A percentile compares a stretch with the other conserved stretches of the same genome.
These are phyloP conservation scores for Bombus cullumanus DNA, from an alignment of 1,140 invertebrate genomes.

Conservation along the genomic window DNA sequence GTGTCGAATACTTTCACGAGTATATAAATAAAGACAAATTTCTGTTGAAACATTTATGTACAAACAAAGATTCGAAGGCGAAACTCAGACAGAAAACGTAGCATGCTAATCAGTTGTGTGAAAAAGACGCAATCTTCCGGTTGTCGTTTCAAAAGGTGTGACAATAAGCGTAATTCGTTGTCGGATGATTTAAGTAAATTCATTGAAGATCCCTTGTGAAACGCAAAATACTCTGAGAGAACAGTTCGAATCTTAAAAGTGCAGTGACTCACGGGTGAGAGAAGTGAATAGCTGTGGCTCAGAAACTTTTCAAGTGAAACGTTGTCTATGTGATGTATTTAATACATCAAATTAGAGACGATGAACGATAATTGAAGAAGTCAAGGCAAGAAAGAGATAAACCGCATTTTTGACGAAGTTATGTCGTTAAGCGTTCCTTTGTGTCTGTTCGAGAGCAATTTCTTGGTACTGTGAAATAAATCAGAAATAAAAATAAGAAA, in stretches of 20 bases:
- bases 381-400: neutral
- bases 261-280: neutral
- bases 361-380: neutral
- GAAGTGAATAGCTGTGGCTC: neutral
- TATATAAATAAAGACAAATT: neutral
- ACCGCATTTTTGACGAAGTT: neutral
- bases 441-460: neutral
- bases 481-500: neutral
- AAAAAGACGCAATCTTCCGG: constrained; percentile 45
- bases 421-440: neutral
- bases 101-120: constrained; percentile 37
- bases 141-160: constrained; percentile 15
- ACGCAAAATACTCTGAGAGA: neutral
- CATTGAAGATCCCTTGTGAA: neutral
- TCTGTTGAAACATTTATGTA: neutral
- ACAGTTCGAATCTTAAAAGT: neutral
- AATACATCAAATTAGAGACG: constrained; percentile 11
- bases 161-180: constrained; percentile 21
- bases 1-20: too few species aligned
- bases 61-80: neutral
- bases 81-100: constrained; percentile 33
- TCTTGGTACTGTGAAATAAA: neutral
- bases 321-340: neutral
- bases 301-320: neutral
- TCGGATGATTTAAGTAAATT: neutral